Evolutionary conservation across 2,113 vertebrate species (phyloP).

Genomic region (Barnardius zonarius): DNA sequence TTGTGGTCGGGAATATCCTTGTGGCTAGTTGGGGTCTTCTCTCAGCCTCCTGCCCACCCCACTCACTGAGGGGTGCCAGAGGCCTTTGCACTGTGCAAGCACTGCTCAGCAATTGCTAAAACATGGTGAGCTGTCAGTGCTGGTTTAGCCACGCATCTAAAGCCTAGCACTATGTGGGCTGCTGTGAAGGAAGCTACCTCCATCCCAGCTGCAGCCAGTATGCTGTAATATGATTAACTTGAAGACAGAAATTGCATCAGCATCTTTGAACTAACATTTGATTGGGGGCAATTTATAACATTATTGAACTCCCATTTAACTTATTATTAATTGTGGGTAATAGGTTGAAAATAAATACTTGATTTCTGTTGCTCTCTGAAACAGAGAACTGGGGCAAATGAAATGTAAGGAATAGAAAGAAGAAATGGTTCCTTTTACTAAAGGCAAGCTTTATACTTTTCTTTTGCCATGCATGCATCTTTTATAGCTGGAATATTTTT

Average conservation of each 20-base stretch:
- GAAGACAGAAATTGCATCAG: background rate
- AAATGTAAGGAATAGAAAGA: background rate
- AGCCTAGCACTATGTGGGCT: background rate
- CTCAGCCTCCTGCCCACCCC: background rate
- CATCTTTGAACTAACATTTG: background rate
- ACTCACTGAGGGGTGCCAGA: background rate
- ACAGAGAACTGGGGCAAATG: background rate
- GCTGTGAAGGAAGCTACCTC: background rate
- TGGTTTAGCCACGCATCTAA: background rate
- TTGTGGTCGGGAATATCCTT: background rate
- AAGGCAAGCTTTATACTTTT: background rate
- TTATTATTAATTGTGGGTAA: background rate
- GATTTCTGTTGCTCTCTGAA: background rate
- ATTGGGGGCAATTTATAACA: background rate
- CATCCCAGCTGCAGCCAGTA: background rate
- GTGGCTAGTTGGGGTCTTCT: background rate
- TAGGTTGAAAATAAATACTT: background rate
- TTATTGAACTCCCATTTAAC: background rate
- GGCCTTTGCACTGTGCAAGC: background rate
- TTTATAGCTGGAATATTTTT: background rate
- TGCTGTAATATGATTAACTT: accelerated
- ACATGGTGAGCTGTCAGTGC: accelerated
- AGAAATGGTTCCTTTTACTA: background rate
- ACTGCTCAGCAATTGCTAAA: background rate
- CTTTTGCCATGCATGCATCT: background rate